Percentiles rank a stretch among this genome's conserved stretches.
These are phyloP conservation scores for Electrophaes corylata DNA, from an alignment of 2,888 invertebrate species.

Conservation along the genomic window DNA sequence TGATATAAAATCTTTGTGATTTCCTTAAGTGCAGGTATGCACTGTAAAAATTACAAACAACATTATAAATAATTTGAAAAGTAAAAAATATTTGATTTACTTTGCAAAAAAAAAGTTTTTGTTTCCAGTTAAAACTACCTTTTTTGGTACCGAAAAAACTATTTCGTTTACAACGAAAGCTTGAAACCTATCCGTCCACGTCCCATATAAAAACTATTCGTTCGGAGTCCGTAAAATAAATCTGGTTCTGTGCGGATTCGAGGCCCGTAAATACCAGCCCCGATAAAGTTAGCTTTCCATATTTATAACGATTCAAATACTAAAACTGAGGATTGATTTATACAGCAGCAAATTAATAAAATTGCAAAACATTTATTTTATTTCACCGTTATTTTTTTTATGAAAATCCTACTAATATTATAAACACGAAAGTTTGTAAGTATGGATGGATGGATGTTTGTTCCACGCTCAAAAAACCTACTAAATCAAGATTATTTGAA, in stretches of 20 bases:
- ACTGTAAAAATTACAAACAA: too few species aligned
- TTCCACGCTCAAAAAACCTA: too few species aligned
- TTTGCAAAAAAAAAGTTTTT: too few species aligned
- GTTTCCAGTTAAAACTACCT: not conserved
- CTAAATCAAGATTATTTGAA: too few species aligned
- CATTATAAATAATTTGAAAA: too few species aligned
- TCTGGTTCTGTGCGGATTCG: constrained; percentile 32
- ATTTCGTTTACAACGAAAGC: constrained; percentile 11
- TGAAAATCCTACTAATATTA: too few species aligned
- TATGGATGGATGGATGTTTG: too few species aligned
- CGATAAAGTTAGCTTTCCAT: constrained; percentile 31
- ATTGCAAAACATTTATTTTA: not conserved
- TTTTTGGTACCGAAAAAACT: constrained; percentile 2
- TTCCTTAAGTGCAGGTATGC: too few species aligned
- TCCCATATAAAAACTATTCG: constrained; percentile 32
- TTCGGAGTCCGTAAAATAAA: constrained; percentile 35
- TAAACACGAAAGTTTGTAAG: too few species aligned
- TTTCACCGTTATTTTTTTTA: too few species aligned
- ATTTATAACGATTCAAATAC: constrained; percentile 21
- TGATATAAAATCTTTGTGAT: too few species aligned
- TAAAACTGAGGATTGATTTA: not conserved
- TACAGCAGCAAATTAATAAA: not conserved
- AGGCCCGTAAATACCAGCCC: constrained; percentile 18
- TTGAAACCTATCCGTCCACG: constrained; percentile 21
- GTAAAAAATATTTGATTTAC: not conserved